Evolutionary conservation across 2,797 vertebrate genomes (phyloP), one percentile per base, ranked within the genome.

Genomic region (Sebastes cheni): DNA sequence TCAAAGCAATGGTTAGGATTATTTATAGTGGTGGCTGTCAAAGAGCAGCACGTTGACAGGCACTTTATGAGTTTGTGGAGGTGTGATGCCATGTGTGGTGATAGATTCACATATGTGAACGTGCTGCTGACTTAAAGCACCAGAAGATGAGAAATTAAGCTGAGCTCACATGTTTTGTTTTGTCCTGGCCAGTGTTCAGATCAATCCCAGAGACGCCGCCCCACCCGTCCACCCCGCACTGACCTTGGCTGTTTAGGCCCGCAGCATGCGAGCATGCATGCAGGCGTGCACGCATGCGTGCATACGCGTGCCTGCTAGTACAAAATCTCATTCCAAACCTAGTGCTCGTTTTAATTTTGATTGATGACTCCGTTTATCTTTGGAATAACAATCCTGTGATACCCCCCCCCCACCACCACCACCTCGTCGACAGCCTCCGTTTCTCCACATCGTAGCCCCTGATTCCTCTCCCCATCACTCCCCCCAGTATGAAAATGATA

Each of bases 351-450:
- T 95, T 95, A 93, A 96, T 96, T 95, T 94, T 95, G 95, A 96
- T 95, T 94, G 95, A 97, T 96, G 95, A 95, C 88, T 93, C 86
- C 13, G 89, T 95, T 95, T 95, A 93, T 95, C 91, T 94, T 91
- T 81, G 84, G 90, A 94, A 95, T 91, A 93, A 93, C 90, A 93
- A 84, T 88, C 75, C 78, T 77, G 72, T 79, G 72, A 80, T 72
- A 62, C 79, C 64, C 81, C 83, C 55, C 36, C 34, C 4, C 36
- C 12, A 5, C 36, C 76, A 14, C 39, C 77, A 23, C 83, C 80
- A 66, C 62, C 71, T 52, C 46, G 1, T 70, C 29, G 54, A 65
- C 79, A 73, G 58, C 79, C 79, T 72, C 77, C 25, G 77, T 71
- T 82, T 72, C 61, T 81, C 68, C 83, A 62, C 79, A 69, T 27